A percentile compares a stretch with the other conserved stretches of the same genome.
Conservation (phyloP, 2,113 vertebrate genomes). For the Sorex araneus region DNA sequence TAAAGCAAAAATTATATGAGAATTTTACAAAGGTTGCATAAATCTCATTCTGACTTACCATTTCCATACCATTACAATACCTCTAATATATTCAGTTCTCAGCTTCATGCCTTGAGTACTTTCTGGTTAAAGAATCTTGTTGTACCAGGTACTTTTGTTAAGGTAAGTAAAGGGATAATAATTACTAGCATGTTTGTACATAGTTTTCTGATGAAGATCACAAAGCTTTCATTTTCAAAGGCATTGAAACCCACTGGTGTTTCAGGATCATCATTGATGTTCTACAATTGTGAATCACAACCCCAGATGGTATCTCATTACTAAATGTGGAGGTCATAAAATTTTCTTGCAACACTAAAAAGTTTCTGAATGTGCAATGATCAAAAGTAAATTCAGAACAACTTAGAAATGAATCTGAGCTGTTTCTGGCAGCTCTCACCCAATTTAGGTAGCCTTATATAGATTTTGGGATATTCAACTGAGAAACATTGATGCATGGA, state of each 20-base stretch:
- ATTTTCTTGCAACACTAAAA: too few species aligned
- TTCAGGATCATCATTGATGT: too few species aligned
- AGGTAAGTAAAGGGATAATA: not conserved
- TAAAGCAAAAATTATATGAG: not conserved
- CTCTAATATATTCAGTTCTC: constrained; percentile 43
- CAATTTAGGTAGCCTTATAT: not conserved
- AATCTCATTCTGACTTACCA: not conserved
- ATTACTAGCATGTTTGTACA: not conserved
- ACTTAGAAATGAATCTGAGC: too few species aligned
- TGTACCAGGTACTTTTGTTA: not conserved
- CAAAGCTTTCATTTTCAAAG: not conserved
- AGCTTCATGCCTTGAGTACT: not conserved
- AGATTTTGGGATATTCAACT: not conserved
- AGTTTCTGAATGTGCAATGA: too few species aligned
- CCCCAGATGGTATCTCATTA: too few species aligned
- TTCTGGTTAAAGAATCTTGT: not conserved
- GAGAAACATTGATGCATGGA: not conserved
- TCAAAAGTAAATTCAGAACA: too few species aligned
- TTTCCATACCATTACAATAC: not conserved
- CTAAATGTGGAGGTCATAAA: too few species aligned
- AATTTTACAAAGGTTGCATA: not conserved
- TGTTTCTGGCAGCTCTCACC: too few species aligned
- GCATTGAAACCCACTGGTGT: too few species aligned
- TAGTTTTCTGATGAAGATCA: not conserved
- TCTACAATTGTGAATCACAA: too few species aligned